Evolutionary conservation across 2,888 invertebrate genomes (phyloP), one percentile per base, ranked within the genome.

Genomic region (Sylvicola cinctus): DNA sequence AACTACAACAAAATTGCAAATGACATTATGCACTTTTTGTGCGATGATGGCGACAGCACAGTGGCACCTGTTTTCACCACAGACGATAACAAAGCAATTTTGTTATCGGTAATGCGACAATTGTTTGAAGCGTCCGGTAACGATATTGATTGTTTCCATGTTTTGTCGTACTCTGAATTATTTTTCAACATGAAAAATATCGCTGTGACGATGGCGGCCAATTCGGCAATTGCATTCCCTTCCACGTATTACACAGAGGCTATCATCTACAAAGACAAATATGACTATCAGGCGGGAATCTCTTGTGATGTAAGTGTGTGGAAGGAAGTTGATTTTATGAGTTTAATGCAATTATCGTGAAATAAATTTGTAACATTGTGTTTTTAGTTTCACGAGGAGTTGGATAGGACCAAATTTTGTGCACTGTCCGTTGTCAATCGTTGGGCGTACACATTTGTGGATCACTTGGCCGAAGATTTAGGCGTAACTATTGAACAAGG

Each of bases 11-110:
- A 47, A 5, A 49, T 68, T 20, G 63, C 58, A 37, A 17, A 42
- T 0, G 52, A 55, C 4, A 43, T 68, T 3, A 40, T 55, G 3
- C 38, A 47, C 3, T 63, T 66, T 42, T 39, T 66, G 10, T 32
- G 43, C 27, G 35, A 36, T 6, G 43, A 41, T 5, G 31, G 38
- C 2, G 42, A 6, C 20, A 20, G 44, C 3, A 38, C 41, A 23
- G 35, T 46, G 11, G 58, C 64, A 2, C 58, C 62, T 1, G 26
- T 68, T 1, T 68, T 55, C 37, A 61, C 63, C 0, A 41, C 43
- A 2, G 41, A 44, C 1, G 50, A 50, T 2, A 35, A 47, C 16
- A 44, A 52, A n/a, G 41, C 45, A 3, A 43, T 53, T 32, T 52
- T 58, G 0, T 45, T 49, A 20, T 50, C 53, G 1, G 47, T 54